Evolutionary conservation across 2,113 vertebrate species (phyloP).

Genomic region (Rostratula benghalensis): DNA sequence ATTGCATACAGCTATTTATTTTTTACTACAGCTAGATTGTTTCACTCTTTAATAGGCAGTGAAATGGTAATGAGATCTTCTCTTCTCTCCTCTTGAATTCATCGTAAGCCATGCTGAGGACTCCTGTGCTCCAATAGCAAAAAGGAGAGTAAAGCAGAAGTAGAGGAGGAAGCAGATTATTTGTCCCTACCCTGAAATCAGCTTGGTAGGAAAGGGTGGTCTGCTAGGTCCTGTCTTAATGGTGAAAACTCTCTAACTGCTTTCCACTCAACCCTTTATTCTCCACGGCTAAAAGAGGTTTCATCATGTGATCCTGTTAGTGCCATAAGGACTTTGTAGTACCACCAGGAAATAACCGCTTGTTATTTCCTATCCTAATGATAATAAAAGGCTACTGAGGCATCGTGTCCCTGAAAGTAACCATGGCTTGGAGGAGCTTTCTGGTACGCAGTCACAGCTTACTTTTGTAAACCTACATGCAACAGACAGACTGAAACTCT

Average conservation of each 20-base stretch:
- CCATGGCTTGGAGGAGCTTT: not conserved
- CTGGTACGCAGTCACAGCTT: not conserved
- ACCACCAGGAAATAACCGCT: not conserved
- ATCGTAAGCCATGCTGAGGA: not conserved
- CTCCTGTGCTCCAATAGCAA: not conserved
- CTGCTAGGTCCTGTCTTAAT: not conserved
- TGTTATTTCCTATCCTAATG: not conserved
- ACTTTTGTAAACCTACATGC: not conserved
- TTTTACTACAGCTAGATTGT: not conserved
- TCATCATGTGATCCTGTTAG: rapidly evolving
- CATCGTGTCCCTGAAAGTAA: not conserved
- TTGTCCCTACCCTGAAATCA: not conserved
- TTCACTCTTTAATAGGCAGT: conserved; percentile 17
- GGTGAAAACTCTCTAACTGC: not conserved
- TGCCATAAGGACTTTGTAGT: not conserved
- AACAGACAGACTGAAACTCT: not conserved
- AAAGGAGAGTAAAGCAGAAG: not conserved
- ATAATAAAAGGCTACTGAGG: not conserved
- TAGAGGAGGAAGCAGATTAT: not conserved
- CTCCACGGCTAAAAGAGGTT: not conserved
- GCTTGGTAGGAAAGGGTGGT: not conserved
- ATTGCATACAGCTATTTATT: conserved; percentile 33
- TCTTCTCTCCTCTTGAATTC: not conserved
- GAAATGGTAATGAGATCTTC: conserved; percentile 15
- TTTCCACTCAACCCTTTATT: not conserved